Percentiles rank a stretch among this genome's conserved stretches.
Evolutionary conservation across 1,140 invertebrate species (phyloP).

Genomic region (Orchesella cincta): DNA sequence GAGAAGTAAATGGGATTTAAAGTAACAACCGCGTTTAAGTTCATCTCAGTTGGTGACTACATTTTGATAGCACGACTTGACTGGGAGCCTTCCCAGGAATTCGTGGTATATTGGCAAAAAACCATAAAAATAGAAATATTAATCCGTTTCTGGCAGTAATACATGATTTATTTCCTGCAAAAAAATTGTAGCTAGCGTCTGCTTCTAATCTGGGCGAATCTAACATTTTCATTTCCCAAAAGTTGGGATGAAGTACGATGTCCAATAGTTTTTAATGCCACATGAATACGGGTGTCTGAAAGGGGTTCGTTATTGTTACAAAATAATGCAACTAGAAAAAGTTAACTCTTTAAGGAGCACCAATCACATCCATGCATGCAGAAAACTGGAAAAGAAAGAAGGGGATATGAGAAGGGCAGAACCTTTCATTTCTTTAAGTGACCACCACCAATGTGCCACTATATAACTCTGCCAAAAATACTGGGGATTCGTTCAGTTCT

Average conservation of each 20-base stretch:
- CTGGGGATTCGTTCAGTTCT: neutral
- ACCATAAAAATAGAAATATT: slow-evolving; percentile 9
- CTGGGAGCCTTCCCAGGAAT: neutral
- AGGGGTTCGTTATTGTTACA: too few species aligned
- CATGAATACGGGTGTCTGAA: too few species aligned
- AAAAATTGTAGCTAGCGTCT: too few species aligned
- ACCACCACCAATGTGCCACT: slow-evolving; percentile 4
- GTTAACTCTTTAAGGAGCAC: slow-evolving; percentile 16
- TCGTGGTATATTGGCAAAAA: slow-evolving; percentile 5
- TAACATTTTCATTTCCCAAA: too few species aligned
- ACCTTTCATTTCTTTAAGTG: slow-evolving; percentile 25
- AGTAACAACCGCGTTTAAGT: neutral
- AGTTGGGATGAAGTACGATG: too few species aligned
- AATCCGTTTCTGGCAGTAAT: neutral
- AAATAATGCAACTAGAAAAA: too few species aligned
- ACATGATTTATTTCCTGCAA: too few species aligned
- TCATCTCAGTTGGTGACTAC: neutral
- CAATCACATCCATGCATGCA: neutral
- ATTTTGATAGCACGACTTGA: too few species aligned
- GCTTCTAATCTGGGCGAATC: too few species aligned
- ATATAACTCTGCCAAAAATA: too few species aligned
- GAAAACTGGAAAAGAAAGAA: slow-evolving; percentile 1
- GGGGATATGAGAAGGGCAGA: neutral
- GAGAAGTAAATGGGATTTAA: slow-evolving; percentile 17
- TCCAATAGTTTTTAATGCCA: too few species aligned